These are phyloP conservation scores for Vollenhovia emeryi DNA, from an alignment of 1,140 invertebrate species.

Conservation along the genomic window DNA sequence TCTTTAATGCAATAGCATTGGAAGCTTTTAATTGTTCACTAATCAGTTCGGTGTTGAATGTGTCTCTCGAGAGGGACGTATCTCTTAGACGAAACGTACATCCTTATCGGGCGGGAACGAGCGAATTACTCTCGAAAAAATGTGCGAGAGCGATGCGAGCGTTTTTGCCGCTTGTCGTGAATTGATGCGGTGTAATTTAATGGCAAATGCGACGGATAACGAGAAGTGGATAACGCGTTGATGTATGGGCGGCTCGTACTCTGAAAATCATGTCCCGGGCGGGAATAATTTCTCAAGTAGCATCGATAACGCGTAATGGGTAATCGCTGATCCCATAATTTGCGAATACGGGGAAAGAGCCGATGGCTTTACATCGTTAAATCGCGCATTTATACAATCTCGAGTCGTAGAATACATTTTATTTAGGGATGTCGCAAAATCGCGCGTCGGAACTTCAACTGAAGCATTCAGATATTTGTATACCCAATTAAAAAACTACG, in stretches of 20 bases:
- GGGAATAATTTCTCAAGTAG: constrained; percentile 38
- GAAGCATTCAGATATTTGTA: not conserved
- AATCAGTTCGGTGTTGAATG: not conserved
- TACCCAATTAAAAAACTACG: not conserved
- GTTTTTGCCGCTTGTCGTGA: constrained; percentile 29
- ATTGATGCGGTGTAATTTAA: constrained; percentile 47
- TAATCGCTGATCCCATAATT: constrained; percentile 29
- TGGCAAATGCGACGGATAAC: constrained; percentile 45
- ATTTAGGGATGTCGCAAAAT: not conserved
- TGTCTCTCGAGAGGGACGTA: not conserved
- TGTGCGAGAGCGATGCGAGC: constrained; percentile 29
- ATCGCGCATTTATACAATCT: not conserved
- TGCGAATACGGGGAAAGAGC: not conserved
- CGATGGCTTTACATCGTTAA: not conserved
- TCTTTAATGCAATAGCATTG: not conserved
- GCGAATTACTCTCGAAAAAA: constrained; percentile 17
- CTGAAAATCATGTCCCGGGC: constrained; percentile 39
- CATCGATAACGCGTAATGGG: constrained; percentile 46
- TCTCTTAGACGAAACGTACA: not conserved
- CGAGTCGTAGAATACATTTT: not conserved
- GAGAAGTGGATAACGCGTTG: constrained; percentile 41
- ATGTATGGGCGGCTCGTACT: constrained; percentile 20
- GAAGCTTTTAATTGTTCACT: not conserved
- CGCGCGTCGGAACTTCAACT: not conserved
- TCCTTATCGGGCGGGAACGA: constrained; percentile 29